Base-by-base conservation (phyloP, 2,888 invertebrate genomes). In the Platypus cylindrus region DNA sequence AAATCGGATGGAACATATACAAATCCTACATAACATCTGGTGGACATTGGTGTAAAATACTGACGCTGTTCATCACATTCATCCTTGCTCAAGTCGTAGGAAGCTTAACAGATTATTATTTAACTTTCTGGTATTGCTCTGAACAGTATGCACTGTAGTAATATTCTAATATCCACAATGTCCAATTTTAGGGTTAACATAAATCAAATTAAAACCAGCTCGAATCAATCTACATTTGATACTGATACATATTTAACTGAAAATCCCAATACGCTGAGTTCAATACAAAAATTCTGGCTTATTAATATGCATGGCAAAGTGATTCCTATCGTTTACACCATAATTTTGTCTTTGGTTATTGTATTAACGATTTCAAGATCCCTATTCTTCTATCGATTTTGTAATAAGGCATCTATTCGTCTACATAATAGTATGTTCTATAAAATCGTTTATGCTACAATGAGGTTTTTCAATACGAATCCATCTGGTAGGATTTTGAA, bases 101-200 rank as follows among this genome's bases (percentile, higher is more conserved):
- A 2, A 85, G 83, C 7, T 70, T 71, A 4, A 73, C 78, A 1
- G 87, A 87, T 56, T 84, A 75, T 62, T 87, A 82, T 66, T 70
- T 85, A 5, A 72, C 79, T 4, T 75, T 71, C 52, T 86, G 84
- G 84, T 77, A 49, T n/a, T n/a, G n/a, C n/a, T n/a, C n/a, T n/a
- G n/a, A n/a, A n/a, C n/a, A n/a, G n/a, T n/a, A n/a, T n/a, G n/a
- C n/a, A n/a, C n/a, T n/a, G n/a, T n/a, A n/a, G n/a, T n/a, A n/a
- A 20, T 20, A 20, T 20, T 20, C 9, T 20, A 7, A 20, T 7
- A 5, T 7, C 20, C 9, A 20, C 9, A 7, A 24, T 24, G 4
- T 24, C 12, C 5, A 15, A 36, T 39, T 39, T 30, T 30, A 53
- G 53, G 56, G 53, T 56, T 2, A 56, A 54, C 39, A 36, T 53